Percentiles rank a stretch among this genome's conserved stretches.
Conservation (phyloP, 2,888 invertebrate genomes). For the Hirudinaria manillensis region DNA sequence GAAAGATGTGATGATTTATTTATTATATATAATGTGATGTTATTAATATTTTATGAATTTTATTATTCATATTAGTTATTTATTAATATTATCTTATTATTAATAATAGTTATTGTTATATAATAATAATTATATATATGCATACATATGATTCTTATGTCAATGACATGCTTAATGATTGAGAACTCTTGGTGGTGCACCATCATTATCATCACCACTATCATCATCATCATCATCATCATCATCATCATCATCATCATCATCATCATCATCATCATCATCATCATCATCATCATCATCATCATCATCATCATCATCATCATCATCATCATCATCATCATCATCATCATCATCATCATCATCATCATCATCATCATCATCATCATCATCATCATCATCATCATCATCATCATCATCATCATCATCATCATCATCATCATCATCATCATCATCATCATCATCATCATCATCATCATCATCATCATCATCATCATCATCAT, state of each 20-base stretch:
- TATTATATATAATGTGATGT: no score
- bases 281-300: slow-evolving; percentile 7
- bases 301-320: slow-evolving; percentile 1
- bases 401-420: background rate
- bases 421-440: slow-evolving; percentile 9
- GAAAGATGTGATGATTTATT: no score
- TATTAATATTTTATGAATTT: no score
- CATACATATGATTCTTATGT: no score
- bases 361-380: background rate
- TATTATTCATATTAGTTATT: no score
- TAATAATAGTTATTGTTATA: no score
- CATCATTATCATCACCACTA: no score
- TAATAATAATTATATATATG: no score
- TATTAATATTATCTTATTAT: no score
- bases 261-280: slow-evolving; percentile 1
- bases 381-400: slow-evolving; percentile 12
- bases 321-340: slow-evolving; percentile 16
- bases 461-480: slow-evolving; percentile 2
- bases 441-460: slow-evolving; percentile 1
- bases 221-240: slow-evolving; percentile 10
- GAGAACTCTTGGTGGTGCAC: no score
- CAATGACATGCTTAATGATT: no score
- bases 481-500: slow-evolving; percentile 3
- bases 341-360: slow-evolving; percentile 17
- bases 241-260: background rate